These are phyloP conservation scores for Coelogynopora nodosa DNA, from an alignment of 2,888 invertebrate genomes.

Conservation along the genomic window DNA sequence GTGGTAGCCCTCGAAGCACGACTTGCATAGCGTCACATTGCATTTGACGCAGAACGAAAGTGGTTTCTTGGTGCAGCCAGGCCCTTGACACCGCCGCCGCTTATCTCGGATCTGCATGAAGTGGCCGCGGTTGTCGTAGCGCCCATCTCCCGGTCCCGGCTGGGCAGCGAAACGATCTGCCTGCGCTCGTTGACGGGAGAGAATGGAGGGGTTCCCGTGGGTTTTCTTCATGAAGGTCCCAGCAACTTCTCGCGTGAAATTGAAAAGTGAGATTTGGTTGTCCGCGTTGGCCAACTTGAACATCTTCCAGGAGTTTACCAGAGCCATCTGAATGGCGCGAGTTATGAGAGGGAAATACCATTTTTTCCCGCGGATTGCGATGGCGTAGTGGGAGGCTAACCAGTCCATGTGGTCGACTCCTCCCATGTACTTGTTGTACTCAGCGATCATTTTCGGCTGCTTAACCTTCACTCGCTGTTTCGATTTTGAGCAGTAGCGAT, in stretches of 20 bases:
- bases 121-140: constrained; percentile 31
- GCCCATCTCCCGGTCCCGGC: constrained; percentile 26
- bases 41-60: constrained; percentile 27
- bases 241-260: constrained; percentile 23
- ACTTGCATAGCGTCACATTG: constrained; percentile 22
- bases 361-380: constrained; percentile 31
- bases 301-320: constrained; percentile 24
- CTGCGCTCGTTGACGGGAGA: constrained; percentile 31
- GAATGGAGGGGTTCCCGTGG: constrained; percentile 2
- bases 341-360: constrained; percentile 24
- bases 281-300: constrained; percentile 27
- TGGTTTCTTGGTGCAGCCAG: constrained; percentile 24
- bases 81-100: constrained; percentile 26
- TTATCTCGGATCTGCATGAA: constrained; percentile 31
- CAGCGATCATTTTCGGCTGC: constrained; percentile 34
- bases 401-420: constrained; percentile 33
- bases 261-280: constrained; percentile 20
- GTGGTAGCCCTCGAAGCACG: constrained; percentile 30
- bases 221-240: constrained; percentile 22
- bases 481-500: constrained; percentile 29
- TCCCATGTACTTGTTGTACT: constrained; percentile 26
- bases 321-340: constrained; percentile 30
- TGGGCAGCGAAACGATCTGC: neutral
- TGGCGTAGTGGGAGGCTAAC: constrained; percentile 31
- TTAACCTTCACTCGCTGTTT: constrained; percentile 26